Base-by-base conservation (phyloP, 2,888 invertebrate species). In the Tromatobia lineatoria region DNA sequence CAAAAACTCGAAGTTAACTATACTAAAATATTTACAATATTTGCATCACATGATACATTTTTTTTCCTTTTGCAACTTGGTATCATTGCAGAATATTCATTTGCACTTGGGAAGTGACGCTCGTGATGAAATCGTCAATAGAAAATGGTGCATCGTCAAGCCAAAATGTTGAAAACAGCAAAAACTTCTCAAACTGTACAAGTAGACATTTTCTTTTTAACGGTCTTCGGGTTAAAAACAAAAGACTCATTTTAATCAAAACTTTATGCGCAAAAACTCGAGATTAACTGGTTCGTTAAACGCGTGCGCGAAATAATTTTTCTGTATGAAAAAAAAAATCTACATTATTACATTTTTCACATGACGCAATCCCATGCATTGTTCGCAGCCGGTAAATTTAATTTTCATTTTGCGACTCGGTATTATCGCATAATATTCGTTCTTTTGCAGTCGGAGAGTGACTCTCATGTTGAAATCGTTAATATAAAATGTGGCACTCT, bases 401-500 rank as follows among this genome's bases (percentile, higher is more conserved):
- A 38, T 70, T 54, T 70, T 38, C 29, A 29, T 38, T 54, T 20
- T 54, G n/a, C 20, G 20, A 18, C 13, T 29, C 38, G 52, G 18
- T 20, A 20, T 70, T 38, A 18, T 38, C 38, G 42, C 64, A 18
- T 20, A 42, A 64, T 20, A 11, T 70, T 50, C 50, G 45, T 57
- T 74, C 52, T 74, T 57, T n/a, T 47, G 38, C 54, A 54, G 71
- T 47, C 38, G 54, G 23, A 29, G 18, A 57, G 45, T 54, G 66
- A 82, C 57, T 57, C 61, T 13, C 74, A 42, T 50, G 50, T n/a
- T 59, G 52, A 23, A 57, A 75, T 25, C 76, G 67, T 82, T 69
- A 77, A 73, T 83, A 57, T 83, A 76, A 83, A 66, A 80, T 76
- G 64, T 83, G 45, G 67, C 61, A 45, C 74, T 77, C 67, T 73